A percentile compares a stretch with the other conserved stretches of the same genome.
Conservation (phyloP, 2,797 vertebrate genomes). For the Neosalanx taihuensis region DNA sequence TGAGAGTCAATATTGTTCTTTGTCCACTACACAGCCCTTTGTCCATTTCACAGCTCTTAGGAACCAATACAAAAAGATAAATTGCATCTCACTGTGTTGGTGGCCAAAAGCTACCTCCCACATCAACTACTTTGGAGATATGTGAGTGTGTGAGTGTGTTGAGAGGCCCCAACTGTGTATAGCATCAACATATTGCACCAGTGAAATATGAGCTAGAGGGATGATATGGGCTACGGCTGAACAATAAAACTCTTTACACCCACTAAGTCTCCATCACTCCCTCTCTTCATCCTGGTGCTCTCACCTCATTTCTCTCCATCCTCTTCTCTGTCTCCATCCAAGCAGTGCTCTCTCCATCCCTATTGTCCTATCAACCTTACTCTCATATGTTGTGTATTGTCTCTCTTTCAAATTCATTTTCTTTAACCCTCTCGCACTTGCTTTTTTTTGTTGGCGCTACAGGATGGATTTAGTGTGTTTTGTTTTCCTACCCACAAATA, state of each 20-base stretch:
- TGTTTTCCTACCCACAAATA: slow-evolving; percentile 19
- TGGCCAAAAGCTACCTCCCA: neutral
- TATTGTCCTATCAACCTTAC: neutral
- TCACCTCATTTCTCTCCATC: neutral
- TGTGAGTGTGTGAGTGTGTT: neutral
- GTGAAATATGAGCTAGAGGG: neutral
- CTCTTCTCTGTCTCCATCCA: neutral
- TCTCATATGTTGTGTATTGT: neutral
- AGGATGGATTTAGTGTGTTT: slow-evolving; percentile 18
- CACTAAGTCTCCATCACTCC: neutral
- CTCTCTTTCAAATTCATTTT: slow-evolving; percentile 35
- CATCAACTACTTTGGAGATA: neutral
- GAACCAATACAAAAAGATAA: neutral
- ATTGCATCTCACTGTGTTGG: neutral
- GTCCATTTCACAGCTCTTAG: slow-evolving; percentile 29
- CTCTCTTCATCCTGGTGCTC: neutral
- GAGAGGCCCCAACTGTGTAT: neutral
- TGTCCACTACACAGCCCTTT: too few relatives aligned
- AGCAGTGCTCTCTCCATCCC: neutral
- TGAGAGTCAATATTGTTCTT: slow-evolving; percentile 25
- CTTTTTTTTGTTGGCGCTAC: slow-evolving; percentile 13
- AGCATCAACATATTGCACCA: neutral
- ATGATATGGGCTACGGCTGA: neutral
- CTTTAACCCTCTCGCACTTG: slow-evolving; percentile 27
- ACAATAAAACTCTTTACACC: neutral